phyloP scores from a whole-genome alignment of 1,140 invertebrate species.

The Brachionus asplanchnoidis region DNA sequence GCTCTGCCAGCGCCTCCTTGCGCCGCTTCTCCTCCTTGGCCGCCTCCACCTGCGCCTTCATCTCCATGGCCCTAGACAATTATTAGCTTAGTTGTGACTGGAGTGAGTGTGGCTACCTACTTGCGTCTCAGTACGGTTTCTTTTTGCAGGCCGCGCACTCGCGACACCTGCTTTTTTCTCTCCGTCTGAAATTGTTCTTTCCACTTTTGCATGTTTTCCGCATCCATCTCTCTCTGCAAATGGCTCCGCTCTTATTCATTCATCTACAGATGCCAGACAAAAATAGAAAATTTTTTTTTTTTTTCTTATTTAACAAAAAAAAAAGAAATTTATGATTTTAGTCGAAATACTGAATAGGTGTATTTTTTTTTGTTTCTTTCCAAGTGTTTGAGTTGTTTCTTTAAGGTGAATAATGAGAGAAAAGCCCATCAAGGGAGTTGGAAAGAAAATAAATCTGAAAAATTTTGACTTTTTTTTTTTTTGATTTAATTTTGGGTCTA shows the following conservation, averaged over 20 bases:
- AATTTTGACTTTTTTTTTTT: too few relatives aligned
- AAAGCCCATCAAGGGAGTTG: background rate
- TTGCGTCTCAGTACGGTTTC: constrained; percentile 12
- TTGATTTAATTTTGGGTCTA: background rate
- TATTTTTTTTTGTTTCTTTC: background rate
- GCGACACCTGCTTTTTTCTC: background rate
- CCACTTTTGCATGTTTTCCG: background rate
- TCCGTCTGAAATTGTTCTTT: constrained; percentile 38
- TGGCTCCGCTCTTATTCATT: background rate
- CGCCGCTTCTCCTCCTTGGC: constrained; percentile 38
- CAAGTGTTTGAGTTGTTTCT: background rate
- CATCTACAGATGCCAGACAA: background rate
- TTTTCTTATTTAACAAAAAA: background rate
- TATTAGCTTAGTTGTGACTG: too few relatives aligned
- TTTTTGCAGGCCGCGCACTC: background rate
- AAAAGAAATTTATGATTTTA: background rate
- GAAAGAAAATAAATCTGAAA: background rate
- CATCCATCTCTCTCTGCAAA: background rate
- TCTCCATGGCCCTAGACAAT: constrained; percentile 29
- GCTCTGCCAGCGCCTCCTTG: constrained; percentile 23
- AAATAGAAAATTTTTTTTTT: background rate
- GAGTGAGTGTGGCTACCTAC: background rate
- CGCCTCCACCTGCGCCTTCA: constrained; percentile 32
- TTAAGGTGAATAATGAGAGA: background rate
- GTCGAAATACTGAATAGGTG: background rate